Conservation (phyloP, 2,113 vertebrate species). For the Pseudorectes ferrugineus region DNA sequence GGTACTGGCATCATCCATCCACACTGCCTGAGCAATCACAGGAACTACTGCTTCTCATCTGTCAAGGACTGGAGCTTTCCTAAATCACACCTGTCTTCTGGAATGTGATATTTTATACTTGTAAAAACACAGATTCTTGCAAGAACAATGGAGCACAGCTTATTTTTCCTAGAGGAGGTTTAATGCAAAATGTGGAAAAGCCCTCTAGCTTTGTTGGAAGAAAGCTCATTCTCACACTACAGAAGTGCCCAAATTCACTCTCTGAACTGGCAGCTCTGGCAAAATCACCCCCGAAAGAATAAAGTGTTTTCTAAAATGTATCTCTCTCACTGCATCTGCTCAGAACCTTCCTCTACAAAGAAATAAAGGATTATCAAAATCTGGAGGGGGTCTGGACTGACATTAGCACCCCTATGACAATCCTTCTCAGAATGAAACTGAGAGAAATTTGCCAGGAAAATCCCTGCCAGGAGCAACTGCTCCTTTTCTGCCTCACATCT, state of each 20-base stretch:
- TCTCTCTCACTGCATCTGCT: background rate
- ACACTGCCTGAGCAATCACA: background rate
- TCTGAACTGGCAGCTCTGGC: background rate
- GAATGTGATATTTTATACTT: background rate
- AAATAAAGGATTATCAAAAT: background rate
- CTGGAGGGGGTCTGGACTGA: background rate
- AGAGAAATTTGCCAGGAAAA: background rate
- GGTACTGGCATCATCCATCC: background rate
- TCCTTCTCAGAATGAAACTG: background rate
- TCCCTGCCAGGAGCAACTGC: background rate
- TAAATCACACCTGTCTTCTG: slow-evolving; percentile 30
- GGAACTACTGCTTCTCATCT: background rate
- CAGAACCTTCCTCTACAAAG: background rate
- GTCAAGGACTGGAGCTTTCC: background rate
- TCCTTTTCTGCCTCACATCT: background rate
- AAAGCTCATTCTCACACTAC: background rate
- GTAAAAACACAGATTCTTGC: background rate
- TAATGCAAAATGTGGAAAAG: background rate
- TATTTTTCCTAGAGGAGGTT: background rate
- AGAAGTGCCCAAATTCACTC: background rate
- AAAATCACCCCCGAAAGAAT: background rate
- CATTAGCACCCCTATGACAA: background rate
- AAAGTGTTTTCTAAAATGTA: background rate
- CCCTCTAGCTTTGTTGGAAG: background rate
- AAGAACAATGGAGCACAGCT: background rate